Percentiles rank a stretch among this genome's conserved stretches.
Evolutionary conservation across 2,888 invertebrate species (phyloP).

Genomic region (Acleris literana): DNA sequence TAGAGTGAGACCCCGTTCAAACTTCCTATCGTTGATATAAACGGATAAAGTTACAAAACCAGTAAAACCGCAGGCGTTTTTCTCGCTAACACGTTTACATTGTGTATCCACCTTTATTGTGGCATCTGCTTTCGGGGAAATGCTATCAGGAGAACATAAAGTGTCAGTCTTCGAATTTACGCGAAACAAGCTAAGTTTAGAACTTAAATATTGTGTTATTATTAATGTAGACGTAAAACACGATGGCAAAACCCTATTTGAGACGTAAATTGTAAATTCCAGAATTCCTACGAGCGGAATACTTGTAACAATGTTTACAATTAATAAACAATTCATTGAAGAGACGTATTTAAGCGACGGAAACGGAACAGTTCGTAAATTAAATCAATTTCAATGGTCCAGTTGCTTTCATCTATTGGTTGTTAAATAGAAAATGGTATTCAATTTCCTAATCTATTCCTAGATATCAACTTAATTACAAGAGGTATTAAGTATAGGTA

Average conservation of each 20-base stretch:
- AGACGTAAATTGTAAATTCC: slow-evolving; percentile 1
- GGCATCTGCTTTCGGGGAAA: slow-evolving; percentile 19
- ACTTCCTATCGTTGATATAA: too few species aligned
- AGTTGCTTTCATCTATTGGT: slow-evolving; percentile 2
- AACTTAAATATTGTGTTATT: neutral
- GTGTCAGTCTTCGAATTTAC: neutral
- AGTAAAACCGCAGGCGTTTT: too few species aligned
- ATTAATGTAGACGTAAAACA: slow-evolving; percentile 3
- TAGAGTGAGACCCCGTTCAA: too few species aligned
- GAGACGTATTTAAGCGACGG: slow-evolving; percentile 9
- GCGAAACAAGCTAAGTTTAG: too few species aligned
- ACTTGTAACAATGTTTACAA: slow-evolving; percentile 28
- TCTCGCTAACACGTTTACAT: too few species aligned
- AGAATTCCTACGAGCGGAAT: slow-evolving; percentile 6
- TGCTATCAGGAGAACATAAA: neutral
- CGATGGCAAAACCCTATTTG: neutral
- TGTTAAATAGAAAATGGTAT: neutral
- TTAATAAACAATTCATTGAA: slow-evolving; percentile 5
- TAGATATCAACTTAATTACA: slow-evolving; percentile 2
- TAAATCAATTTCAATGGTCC: neutral
- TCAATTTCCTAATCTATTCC: neutral
- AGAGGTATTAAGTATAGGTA: too few species aligned
- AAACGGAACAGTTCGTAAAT: slow-evolving; percentile 1
- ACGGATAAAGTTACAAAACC: too few species aligned
- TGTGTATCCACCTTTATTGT: neutral